A percentile compares a stretch with the other conserved stretches of the same genome.
Conservation (phyloP, 2,113 vertebrate species). For the Petromus typicus region DNA sequence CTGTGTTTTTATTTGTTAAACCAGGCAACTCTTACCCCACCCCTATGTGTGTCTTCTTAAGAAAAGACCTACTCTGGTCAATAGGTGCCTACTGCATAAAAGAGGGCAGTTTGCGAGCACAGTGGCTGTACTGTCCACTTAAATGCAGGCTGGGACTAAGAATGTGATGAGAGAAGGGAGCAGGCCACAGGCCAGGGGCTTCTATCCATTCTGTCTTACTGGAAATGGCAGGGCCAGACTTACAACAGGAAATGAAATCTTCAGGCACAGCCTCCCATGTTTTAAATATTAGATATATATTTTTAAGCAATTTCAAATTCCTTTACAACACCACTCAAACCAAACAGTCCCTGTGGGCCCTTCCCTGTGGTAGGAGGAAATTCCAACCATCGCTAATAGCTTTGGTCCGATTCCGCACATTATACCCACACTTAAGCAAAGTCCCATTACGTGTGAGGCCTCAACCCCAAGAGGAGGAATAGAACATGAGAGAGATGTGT, state of each 20-base stretch:
- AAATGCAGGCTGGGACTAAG: background rate
- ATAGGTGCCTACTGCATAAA: background rate
- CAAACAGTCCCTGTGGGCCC: rapidly evolving
- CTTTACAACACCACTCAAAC: background rate
- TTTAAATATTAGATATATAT: background rate
- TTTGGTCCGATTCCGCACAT: too few species aligned
- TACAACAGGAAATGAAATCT: background rate
- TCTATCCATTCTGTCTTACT: background rate
- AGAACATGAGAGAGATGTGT: background rate
- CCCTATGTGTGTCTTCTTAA: background rate
- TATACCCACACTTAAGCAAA: background rate
- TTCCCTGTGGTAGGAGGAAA: background rate
- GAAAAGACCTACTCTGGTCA: background rate
- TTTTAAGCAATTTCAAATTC: conserved; percentile 16
- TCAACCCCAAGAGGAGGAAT: rapidly evolving
- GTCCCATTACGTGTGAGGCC: rapidly evolving
- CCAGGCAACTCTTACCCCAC: background rate
- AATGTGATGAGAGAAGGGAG: background rate
- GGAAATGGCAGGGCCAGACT: background rate
- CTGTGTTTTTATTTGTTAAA: background rate
- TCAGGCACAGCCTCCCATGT: background rate
- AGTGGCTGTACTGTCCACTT: background rate
- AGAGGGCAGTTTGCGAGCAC: background rate
- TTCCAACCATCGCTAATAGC: background rate
- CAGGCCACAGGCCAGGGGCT: background rate